A percentile compares a stretch with the other conserved stretches of the same genome.
These are phyloP conservation scores for Drosophila affinis DNA, from an alignment of 2,888 invertebrate species.

Conservation along the genomic window DNA sequence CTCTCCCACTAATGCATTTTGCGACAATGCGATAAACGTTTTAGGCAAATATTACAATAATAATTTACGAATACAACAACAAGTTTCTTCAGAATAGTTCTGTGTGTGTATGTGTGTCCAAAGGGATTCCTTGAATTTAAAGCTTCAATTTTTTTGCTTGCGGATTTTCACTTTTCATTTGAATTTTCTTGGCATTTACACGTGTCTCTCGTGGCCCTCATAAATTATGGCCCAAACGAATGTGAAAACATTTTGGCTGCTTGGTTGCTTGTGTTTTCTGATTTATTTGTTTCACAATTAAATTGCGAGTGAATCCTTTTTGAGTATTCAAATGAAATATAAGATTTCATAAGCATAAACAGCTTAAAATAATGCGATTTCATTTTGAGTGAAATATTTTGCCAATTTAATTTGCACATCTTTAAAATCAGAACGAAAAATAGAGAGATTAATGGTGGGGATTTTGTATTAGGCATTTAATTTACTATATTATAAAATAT, in stretches of 20 bases:
- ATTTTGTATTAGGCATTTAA: background rate
- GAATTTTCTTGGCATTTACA: constrained; percentile 35
- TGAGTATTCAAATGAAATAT: background rate
- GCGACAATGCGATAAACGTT: constrained; percentile 53
- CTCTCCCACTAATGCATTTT: constrained; percentile 13
- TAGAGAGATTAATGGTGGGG: constrained; percentile 11
- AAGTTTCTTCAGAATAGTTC: constrained; percentile 37
- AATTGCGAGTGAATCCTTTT: constrained; percentile 30
- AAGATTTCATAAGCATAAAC: background rate
- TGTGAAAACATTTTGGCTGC: constrained; percentile 17
- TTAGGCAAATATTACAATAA: constrained; percentile 49
- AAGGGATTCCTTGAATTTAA: constrained; percentile 15
- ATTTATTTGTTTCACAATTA: constrained; percentile 67
- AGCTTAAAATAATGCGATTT: constrained; percentile 1
- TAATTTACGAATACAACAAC: constrained; percentile 24
- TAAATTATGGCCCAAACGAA: constrained; percentile 46
- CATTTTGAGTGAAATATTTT: constrained; percentile 4
- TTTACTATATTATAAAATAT: background rate
- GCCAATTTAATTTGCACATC: constrained; percentile 1
- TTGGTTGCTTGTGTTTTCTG: constrained; percentile 36
- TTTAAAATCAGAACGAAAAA: constrained; percentile 1
- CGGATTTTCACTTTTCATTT: constrained; percentile 60
- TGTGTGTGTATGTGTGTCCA: constrained; percentile 17
- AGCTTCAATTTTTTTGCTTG: constrained; percentile 4
- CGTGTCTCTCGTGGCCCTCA: constrained; percentile 19